A percentile compares a stretch with the other conserved stretches of the same genome.
phyloP scores from a whole-genome alignment of 1,140 invertebrate genomes.

The Platyscapa corneri region DNA sequence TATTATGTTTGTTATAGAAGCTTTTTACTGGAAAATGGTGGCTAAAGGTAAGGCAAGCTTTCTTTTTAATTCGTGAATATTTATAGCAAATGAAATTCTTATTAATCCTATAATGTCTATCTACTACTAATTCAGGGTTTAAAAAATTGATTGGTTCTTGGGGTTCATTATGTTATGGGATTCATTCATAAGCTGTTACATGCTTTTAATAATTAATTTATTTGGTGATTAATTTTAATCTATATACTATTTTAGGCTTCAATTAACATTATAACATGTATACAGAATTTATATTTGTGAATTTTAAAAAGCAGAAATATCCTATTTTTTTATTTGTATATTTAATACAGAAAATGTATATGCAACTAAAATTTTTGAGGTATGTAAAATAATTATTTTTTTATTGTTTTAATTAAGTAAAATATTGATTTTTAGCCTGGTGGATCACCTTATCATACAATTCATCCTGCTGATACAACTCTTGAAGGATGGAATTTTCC shows the following conservation, averaged over 20 bases:
- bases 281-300: neutral
- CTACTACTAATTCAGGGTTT: conserved; percentile 52
- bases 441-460: conserved; percentile 92
- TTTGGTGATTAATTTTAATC: conserved; percentile 10
- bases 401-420: neutral
- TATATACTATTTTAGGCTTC: conserved; percentile 25
- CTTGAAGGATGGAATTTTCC: conserved; percentile 84
- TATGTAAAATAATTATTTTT: neutral
- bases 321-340: neutral
- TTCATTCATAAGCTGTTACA: conserved; percentile 17
- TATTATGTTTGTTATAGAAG: conserved; percentile 77
- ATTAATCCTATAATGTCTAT: conserved; percentile 36
- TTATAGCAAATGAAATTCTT: conserved; percentile 37
- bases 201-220: conserved; percentile 15
- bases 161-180: conserved; percentile 52
- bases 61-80: conserved; percentile 49
- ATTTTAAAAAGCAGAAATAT: conserved; percentile 3
- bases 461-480: conserved; percentile 87
- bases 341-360: neutral
- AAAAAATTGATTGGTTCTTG: conserved; percentile 60
- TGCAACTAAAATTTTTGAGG: neutral
- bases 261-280: conserved; percentile 16
- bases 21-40: conserved; percentile 77
- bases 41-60: conserved; percentile 77
- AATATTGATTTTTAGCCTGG: conserved; percentile 75